Evolutionary conservation across 1,140 invertebrate species (phyloP), one percentile per base, ranked within the genome.

Genomic region (Macrostomum lignano): DNA sequence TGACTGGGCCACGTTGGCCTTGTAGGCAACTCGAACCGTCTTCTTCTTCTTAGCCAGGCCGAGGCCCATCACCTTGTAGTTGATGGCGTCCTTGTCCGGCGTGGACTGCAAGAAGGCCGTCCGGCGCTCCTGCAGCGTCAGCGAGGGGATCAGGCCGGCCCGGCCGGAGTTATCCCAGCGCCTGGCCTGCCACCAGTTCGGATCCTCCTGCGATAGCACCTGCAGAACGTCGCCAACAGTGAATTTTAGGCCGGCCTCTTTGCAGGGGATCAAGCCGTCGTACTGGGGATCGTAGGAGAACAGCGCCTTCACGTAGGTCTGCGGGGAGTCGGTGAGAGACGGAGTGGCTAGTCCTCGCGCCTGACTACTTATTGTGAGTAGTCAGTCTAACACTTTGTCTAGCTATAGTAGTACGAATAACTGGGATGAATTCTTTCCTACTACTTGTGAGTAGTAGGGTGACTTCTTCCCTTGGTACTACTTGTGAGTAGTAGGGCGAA

Each of bases 121-220:
- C 9, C 32, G 19, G 14, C 32, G 20, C 57, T 91, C 82, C 52
- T 88, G 81, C 7, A 88, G 60, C n/a, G 76, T 72, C 46, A 74
- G 64, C 31, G 75, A 78, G 0, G 82, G 82, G 46, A 91, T 86
- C 20, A 33, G 20, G 10, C 32, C 32, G 15, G 32, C 32, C 6
- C 20, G 13, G 17, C 17, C 20, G 5, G 23, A 24, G 13, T 24
- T 9, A n/a, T 24, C 13, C 13, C 9, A 24, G 13, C 23, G 13
- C 36, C 77, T 64, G 3, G 79, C 79, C 62, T 88, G 81, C 81
- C 81, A 75, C 78, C 77, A 86, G 51, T 79, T 74, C n/a, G 71
- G 67, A 53, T 88, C 81, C 54, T 81, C 76, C 50, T 81, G 77
- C 39, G 72, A 77, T n/a, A 93, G 76, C 44, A 94, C 82, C 46